phyloP scores from a whole-genome alignment of 2,888 invertebrate genomes.

The Lepidocyrtinus sp. region DNA sequence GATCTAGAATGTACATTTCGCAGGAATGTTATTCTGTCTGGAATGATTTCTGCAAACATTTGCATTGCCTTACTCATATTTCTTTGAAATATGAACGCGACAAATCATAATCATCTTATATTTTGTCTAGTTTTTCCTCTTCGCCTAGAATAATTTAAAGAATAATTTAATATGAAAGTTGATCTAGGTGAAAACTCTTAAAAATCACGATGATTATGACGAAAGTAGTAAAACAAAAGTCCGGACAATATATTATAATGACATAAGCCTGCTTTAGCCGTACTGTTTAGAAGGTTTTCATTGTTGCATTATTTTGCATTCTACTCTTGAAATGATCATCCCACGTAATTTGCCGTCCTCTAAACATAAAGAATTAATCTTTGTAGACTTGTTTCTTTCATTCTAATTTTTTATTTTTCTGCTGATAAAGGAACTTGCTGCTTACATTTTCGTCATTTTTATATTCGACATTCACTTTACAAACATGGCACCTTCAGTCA shows the following conservation, averaged over 20 bases:
- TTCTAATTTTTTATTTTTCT: not conserved
- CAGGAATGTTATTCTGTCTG: too few species aligned
- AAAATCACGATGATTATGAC: not conserved
- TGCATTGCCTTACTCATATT: too few species aligned
- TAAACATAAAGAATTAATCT: not conserved
- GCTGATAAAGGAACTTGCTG: not conserved
- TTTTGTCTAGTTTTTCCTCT: too few species aligned
- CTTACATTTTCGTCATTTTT: not conserved
- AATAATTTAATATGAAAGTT: not conserved
- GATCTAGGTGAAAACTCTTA: not conserved
- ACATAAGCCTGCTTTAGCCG: not conserved
- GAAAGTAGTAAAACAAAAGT: not conserved
- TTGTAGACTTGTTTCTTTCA: constrained; percentile 1
- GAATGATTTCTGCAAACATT: too few species aligned
- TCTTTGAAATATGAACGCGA: too few species aligned
- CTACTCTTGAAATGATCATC: not conserved
- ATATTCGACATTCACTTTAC: not conserved
- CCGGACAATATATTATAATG: not conserved
- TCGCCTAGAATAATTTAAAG: too few species aligned
- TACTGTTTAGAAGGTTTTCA: too few species aligned
- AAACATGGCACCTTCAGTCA: not conserved
- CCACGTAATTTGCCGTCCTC: not conserved
- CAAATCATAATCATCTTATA: too few species aligned
- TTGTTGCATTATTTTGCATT: not conserved
- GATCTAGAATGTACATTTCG: too few species aligned